phyloP scores from a whole-genome alignment of 1,140 invertebrate species.

The Drosophila bipectinata region DNA sequence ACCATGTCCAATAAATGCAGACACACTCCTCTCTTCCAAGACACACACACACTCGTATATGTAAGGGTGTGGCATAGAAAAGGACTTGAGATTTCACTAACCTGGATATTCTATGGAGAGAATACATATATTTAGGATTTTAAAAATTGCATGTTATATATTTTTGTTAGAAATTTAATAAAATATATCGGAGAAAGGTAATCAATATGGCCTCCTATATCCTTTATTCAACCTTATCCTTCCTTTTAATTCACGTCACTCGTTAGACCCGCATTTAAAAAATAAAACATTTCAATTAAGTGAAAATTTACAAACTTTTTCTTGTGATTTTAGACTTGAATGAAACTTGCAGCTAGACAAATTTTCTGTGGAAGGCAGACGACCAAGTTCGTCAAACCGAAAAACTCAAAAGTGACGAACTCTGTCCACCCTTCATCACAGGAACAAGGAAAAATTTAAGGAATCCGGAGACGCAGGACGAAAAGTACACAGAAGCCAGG shows the following conservation, averaged over 20 bases:
- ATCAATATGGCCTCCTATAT: neutral
- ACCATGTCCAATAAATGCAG: constrained; percentile 69
- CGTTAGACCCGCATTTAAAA: constrained; percentile 44
- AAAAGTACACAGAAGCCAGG: constrained; percentile 37
- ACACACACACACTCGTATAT: constrained; percentile 13
- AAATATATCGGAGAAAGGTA: no score
- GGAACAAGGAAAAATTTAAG: constrained; percentile 50
- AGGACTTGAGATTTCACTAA: constrained; percentile 9
- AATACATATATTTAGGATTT: no score
- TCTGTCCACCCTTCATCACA: constrained; percentile 46
- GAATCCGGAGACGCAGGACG: constrained; percentile 26
- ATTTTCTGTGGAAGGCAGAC: constrained; percentile 38
- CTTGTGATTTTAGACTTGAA: constrained; percentile 1
- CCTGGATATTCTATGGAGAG: neutral
- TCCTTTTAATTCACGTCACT: constrained; percentile 18
- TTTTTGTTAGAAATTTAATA: neutral
- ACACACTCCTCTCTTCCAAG: constrained; percentile 25
- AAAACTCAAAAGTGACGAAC: constrained; percentile 73
- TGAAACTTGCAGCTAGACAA: constrained; percentile 31
- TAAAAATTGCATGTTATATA: no score
- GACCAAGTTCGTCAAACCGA: constrained; percentile 67
- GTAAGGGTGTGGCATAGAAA: neutral
- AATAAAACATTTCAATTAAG: constrained; percentile 74
- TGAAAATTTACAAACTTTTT: constrained; percentile 67
- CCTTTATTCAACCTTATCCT: neutral